phyloP scores from a whole-genome alignment of 2,113 vertebrate genomes.

The Perca schrenkii region DNA sequence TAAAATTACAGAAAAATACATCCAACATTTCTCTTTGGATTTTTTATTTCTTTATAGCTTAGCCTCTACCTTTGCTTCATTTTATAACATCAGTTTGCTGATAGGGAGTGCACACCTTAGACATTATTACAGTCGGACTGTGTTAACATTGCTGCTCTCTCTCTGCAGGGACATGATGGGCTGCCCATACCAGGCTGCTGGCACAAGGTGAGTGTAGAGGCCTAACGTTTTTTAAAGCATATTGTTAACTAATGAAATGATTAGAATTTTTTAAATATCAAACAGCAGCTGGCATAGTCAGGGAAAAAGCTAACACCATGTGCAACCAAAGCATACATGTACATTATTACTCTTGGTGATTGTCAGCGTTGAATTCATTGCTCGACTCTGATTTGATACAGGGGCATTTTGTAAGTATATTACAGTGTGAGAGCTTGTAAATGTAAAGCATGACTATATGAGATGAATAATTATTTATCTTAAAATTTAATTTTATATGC shows the following conservation, averaged over 20 bases:
- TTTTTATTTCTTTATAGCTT: neutral
- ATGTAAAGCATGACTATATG: constrained; percentile 34
- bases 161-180: constrained; percentile 91
- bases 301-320: constrained; percentile 10
- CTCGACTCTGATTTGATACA: constrained; percentile 70
- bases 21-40: neutral
- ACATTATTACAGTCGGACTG: neutral
- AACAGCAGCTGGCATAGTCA: neutral
- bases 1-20: too few relatives aligned
- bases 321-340: constrained; percentile 7
- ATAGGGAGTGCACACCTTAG: neutral
- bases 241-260: constrained; percentile 14
- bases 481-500: constrained; percentile 24
- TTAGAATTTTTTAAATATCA: constrained; percentile 16
- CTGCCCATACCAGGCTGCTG: constrained; percentile 96
- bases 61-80: neutral
- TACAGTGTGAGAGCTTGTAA: constrained; percentile 18
- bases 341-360: neutral
- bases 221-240: neutral
- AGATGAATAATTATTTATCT: constrained; percentile 1
- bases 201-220: constrained; percentile 90
- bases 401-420: constrained; percentile 76
- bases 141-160: constrained; percentile 41
- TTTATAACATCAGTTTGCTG: neutral
- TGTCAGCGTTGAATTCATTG: constrained; percentile 38